phyloP scores from a whole-genome alignment of 2,888 invertebrate species.

The Lucinisca nassula region DNA sequence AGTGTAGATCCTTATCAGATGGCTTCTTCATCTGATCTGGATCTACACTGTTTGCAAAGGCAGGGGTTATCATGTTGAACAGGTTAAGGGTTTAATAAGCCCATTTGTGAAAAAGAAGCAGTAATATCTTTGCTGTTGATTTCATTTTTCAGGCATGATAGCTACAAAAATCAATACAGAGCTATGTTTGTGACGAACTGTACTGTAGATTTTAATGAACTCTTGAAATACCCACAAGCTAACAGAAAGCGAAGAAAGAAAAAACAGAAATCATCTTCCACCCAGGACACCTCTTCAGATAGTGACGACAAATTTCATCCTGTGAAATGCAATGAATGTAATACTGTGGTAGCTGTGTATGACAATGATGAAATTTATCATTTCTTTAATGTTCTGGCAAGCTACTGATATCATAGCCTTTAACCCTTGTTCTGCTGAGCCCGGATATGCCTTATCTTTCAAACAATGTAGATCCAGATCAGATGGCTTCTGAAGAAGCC shows the following conservation, averaged over 20 bases:
- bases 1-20: too few species aligned
- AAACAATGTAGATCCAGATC: too few species aligned
- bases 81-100: too few species aligned
- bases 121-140: too few species aligned
- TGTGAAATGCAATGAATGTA: constrained; percentile 89
- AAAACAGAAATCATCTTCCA: constrained; percentile 48
- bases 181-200: constrained; percentile 91
- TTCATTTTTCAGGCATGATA: constrained; percentile 88
- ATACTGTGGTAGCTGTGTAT: constrained; percentile 89
- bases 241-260: constrained; percentile 80
- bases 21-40: too few species aligned
- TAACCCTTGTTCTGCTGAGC: too few species aligned
- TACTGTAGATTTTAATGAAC: constrained; percentile 87
- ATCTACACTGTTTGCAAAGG: too few species aligned
- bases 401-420: too few species aligned
- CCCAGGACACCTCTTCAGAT: background rate
- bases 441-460: too few species aligned
- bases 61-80: too few species aligned
- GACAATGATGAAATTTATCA: constrained; percentile 90
- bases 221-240: constrained; percentile 84
- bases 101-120: too few species aligned
- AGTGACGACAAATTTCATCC: constrained; percentile 88
- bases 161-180: constrained; percentile 90
- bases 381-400: constrained; percentile 90
- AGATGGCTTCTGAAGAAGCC: too few species aligned